Conservation (phyloP, 2,113 vertebrate genomes). For the Odocoileus virginianus region DNA sequence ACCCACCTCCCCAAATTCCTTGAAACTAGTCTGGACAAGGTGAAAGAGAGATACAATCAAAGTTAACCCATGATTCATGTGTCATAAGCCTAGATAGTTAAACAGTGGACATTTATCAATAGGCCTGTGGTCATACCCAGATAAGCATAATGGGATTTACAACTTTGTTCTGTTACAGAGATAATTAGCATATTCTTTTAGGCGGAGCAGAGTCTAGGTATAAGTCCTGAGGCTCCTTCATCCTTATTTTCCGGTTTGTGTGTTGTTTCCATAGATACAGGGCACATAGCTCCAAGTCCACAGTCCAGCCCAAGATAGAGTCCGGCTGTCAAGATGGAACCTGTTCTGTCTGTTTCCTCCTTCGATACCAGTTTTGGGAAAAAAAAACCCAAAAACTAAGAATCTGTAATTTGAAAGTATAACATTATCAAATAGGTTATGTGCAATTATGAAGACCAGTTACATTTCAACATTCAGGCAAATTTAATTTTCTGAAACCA, state of each 20-base stretch:
- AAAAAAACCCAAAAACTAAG: not conserved
- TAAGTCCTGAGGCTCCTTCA: not conserved
- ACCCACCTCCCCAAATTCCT: not conserved
- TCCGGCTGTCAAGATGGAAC: not conserved
- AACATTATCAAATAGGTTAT: not conserved
- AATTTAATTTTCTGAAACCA: not conserved
- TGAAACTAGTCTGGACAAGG: not conserved
- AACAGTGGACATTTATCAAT: not conserved
- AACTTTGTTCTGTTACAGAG: not conserved
- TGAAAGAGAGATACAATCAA: not conserved
- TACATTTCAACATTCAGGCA: not conserved
- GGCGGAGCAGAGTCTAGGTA: not conserved
- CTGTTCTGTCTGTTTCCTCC: not conserved
- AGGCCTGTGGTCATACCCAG: not conserved
- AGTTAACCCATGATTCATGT: not conserved
- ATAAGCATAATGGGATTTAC: not conserved
- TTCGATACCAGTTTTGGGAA: not conserved
- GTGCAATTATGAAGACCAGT: not conserved
- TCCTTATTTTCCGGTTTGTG: not conserved
- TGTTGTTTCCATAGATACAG: not conserved
- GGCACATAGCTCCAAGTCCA: not conserved
- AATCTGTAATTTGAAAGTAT: not conserved
- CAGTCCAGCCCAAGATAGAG: not conserved
- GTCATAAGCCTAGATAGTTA: not conserved
- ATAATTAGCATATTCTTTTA: not conserved